These are phyloP conservation scores for Melangyna quadrimaculata DNA, from an alignment of 2,888 invertebrate genomes.

Conservation along the genomic window DNA sequence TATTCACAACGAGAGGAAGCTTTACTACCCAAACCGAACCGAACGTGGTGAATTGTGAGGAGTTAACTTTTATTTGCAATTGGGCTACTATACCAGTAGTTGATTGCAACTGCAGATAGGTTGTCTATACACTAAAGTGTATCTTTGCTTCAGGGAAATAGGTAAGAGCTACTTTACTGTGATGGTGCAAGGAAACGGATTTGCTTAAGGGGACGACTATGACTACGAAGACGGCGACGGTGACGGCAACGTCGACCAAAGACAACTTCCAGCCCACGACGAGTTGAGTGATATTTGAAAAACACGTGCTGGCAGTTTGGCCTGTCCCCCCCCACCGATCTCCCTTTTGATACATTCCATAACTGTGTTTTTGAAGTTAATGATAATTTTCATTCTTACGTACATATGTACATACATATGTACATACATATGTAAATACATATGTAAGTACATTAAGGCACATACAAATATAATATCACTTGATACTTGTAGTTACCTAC, in stretches of 20 bases:
- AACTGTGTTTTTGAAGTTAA: slow-evolving; percentile 36
- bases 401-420: background rate
- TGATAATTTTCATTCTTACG: slow-evolving; percentile 54
- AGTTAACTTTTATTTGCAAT: slow-evolving; percentile 63
- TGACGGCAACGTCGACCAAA: slow-evolving; percentile 3
- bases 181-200: slow-evolving; percentile 48
- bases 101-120: slow-evolving; percentile 69
- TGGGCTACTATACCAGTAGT: slow-evolving; percentile 36
- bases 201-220: slow-evolving; percentile 51
- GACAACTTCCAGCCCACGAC: background rate
- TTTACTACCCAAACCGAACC: background rate
- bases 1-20: slow-evolving; percentile 12
- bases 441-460: background rate
- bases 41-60: slow-evolving; percentile 19
- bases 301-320: slow-evolving; percentile 34
- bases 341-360: slow-evolving; percentile 11
- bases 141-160: background rate
- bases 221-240: too few relatives aligned
- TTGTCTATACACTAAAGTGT: slow-evolving; percentile 10
- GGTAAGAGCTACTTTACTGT: slow-evolving; percentile 28
- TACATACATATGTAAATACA: slow-evolving; percentile 30
- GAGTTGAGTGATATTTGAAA: slow-evolving; percentile 59
- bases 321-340: too few relatives aligned
- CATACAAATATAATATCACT: background rate
- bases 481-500: background rate